Conservation (phyloP, 2,113 vertebrate genomes). For the Myocastor coypus region DNA sequence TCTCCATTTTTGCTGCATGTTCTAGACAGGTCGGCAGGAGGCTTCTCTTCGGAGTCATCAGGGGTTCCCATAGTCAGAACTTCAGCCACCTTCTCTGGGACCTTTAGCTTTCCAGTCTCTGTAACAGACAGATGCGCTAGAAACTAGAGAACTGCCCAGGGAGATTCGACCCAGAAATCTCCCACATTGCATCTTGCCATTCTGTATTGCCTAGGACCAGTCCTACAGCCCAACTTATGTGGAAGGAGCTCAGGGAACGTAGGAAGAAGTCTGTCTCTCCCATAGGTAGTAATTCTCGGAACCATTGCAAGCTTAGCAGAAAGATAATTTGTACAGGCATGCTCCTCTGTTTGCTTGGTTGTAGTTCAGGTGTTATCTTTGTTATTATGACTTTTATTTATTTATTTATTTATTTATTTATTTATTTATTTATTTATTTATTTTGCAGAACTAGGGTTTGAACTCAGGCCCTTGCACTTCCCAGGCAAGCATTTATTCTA, state of each 20-base stretch:
- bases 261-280: not conserved
- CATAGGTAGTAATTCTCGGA: not conserved
- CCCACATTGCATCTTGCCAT: not conserved
- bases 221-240: not conserved
- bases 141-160: not conserved
- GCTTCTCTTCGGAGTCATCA: not conserved
- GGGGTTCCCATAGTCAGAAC: not conserved
- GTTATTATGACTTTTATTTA: too few relatives aligned
- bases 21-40: not conserved
- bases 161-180: slow-evolving; percentile 19
- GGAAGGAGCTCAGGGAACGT: not conserved
- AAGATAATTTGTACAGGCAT: not conserved
- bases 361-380: slow-evolving; percentile 47
- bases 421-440: too few relatives aligned
- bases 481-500: too few relatives aligned
- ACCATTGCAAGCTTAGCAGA: not conserved
- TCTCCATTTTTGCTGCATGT: not conserved
- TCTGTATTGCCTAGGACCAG: not conserved
- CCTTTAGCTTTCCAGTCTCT: not conserved
- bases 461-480: too few relatives aligned
- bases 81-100: not conserved
- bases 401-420: too few relatives aligned
- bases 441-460: too few relatives aligned
- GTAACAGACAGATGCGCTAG: not conserved
- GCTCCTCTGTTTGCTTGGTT: not conserved